These are phyloP conservation scores for Hemichromis elongatus DNA, from an alignment of 2,113 vertebrate genomes.

Conservation along the genomic window DNA sequence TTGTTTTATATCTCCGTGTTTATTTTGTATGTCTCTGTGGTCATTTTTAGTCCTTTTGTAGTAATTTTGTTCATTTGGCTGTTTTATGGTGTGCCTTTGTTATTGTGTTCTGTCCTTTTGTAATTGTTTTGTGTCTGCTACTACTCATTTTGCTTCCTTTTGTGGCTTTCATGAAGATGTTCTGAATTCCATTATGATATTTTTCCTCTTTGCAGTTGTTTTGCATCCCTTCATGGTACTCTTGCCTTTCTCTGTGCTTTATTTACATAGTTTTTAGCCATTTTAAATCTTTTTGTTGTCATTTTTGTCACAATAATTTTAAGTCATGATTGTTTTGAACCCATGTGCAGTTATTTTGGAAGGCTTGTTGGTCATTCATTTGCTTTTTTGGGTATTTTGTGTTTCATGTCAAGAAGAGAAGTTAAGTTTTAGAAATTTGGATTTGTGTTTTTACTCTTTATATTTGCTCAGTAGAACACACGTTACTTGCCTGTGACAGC, in stretches of 20 bases:
- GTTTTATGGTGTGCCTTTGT: not conserved
- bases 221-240: not conserved
- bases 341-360: not conserved
- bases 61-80: not conserved
- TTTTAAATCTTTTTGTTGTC: not conserved
- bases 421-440: not conserved
- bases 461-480: not conserved
- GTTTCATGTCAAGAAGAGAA: not conserved
- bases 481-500: not conserved
- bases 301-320: not conserved
- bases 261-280: not conserved
- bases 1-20: not conserved
- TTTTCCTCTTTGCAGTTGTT: not conserved
- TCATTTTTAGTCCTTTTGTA: not conserved
- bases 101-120: not conserved
- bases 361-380: not conserved
- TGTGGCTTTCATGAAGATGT: not conserved
- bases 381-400: not conserved
- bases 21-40: not conserved
- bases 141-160: not conserved
- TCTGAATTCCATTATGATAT: not conserved
- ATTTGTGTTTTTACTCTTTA: not conserved
- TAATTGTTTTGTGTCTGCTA: not conserved
- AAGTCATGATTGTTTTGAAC: not conserved
- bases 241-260: not conserved